Base-by-base conservation (phyloP, 2,797 vertebrate species). In the Varecia variegata region DNA sequence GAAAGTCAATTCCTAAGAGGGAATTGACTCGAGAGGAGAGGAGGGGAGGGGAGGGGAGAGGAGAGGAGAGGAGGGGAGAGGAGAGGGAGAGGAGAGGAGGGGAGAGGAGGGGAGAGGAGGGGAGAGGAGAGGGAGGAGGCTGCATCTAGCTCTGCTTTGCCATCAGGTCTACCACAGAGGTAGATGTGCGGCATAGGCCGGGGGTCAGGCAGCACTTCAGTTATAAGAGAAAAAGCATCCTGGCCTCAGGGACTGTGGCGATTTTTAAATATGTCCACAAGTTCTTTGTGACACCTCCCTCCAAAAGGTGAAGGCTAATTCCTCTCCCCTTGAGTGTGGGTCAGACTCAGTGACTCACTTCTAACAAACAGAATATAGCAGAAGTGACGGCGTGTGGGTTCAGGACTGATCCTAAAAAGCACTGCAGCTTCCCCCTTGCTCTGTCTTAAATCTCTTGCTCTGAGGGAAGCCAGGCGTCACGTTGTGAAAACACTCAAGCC, bases 211-310 rank as follows among this genome's bases (percentile, higher is more conserved):
- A 52, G n/a, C 7, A 71, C 62, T 90, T 79, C 12, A 40, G 21
- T 35, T 90, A 54, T 21, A 79, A 73, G 17, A 77, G 38, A 20
- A 50, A 88, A 91, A 47, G 71, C n/a, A 67, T 40, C 50, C 23
- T 40, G 4, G 25, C 40, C 45, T 76, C 25, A 38, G 70, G 27
- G 38, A 65, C 45, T 47, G 25, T 35, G 32, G 14, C 15, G 1
- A 80, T 27, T 90, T 91, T 40, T 35, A 93, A 94, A 76, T 54
- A 56, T 17, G 35, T n/a, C 23, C 35, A 45, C 15, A 81, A 43
- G 35, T 85, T 58, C 27, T 84, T 52, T 43, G 54, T 70, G 45
- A 30, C 2, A 23, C 21, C 13, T 65, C 32, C 25, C 45, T 96
- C 88, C 35, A 40, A 88, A 93, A 60, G 32, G 47, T 67, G 7